A percentile compares a stretch with the other conserved stretches of the same genome.
Conservation (phyloP, 2,797 vertebrate species). For the Danio albolineatus region DNA sequence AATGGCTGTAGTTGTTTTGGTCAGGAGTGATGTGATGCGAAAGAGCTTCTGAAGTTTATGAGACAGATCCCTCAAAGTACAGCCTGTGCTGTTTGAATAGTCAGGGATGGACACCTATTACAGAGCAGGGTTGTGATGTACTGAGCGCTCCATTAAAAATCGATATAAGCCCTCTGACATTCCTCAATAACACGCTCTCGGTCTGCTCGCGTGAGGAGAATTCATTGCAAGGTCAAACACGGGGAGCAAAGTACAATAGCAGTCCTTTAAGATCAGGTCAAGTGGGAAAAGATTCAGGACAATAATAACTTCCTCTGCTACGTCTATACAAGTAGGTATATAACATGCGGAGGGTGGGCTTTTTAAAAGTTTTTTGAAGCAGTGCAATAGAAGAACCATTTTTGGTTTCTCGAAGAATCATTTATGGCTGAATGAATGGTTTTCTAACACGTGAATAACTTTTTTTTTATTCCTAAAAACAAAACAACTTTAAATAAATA, state of each 20-base stretch:
- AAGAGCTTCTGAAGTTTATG: slow-evolving; percentile 12
- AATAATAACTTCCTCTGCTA: slow-evolving; percentile 22
- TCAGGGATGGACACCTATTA: slow-evolving; percentile 3
- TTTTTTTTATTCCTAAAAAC: no score
- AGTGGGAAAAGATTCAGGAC: slow-evolving; percentile 57
- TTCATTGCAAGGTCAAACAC: slow-evolving; percentile 66
- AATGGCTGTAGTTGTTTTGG: slow-evolving; percentile 28
- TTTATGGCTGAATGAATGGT: no score
- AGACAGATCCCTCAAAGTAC: slow-evolving; percentile 32
- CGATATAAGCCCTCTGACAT: slow-evolving; percentile 41
- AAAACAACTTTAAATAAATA: no score
- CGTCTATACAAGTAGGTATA: not conserved
- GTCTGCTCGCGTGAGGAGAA: slow-evolving; percentile 47
- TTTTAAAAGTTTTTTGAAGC: no score
- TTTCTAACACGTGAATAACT: no score
- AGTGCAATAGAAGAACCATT: no score
- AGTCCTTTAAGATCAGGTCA: slow-evolving; percentile 69
- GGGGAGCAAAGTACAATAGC: slow-evolving; percentile 62
- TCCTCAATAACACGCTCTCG: slow-evolving; percentile 30
- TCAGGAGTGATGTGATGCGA: slow-evolving; percentile 14
- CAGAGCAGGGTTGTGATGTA: not conserved
- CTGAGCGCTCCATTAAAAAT: slow-evolving; percentile 33
- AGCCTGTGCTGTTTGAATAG: slow-evolving; percentile 1
- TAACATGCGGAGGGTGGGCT: no score
- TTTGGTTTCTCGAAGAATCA: no score